Conservation (phyloP, 2,113 vertebrate genomes). For the Platysternon megacephalum region DNA sequence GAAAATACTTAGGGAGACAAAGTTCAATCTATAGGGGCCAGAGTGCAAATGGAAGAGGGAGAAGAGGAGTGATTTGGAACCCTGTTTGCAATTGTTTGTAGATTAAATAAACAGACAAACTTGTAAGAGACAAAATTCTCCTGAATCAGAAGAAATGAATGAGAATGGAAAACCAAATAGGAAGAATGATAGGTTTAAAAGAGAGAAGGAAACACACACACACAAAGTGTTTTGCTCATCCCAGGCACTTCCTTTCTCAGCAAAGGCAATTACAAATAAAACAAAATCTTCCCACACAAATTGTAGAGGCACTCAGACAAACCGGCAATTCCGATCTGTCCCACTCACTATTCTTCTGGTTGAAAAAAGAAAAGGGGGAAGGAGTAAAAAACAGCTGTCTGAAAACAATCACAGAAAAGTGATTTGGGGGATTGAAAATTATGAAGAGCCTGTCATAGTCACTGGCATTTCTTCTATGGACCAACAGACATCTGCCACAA, state of each 20-base stretch:
- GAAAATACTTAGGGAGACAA: constrained; percentile 13
- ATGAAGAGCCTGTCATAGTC: not conserved
- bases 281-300: not conserved
- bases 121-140: not conserved
- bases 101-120: constrained; percentile 2
- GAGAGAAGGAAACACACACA: not conserved
- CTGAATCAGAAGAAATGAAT: not conserved
- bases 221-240: not conserved
- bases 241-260: not conserved
- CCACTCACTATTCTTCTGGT: not conserved
- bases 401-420: not conserved
- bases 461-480: not conserved
- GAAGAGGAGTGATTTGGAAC: not conserved
- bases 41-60: rapidly evolving
- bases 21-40: not conserved
- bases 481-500: not conserved
- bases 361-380: not conserved
- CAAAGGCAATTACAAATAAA: not conserved
- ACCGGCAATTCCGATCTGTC: not conserved
- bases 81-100: not conserved
- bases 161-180: not conserved
- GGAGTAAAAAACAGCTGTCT: not conserved
- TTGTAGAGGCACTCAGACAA: not conserved
- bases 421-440: rapidly evolving
- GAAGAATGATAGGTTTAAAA: not conserved